Evolutionary conservation across 2,797 vertebrate species (phyloP).

Genomic region (Oceanodroma leucorhoa): DNA sequence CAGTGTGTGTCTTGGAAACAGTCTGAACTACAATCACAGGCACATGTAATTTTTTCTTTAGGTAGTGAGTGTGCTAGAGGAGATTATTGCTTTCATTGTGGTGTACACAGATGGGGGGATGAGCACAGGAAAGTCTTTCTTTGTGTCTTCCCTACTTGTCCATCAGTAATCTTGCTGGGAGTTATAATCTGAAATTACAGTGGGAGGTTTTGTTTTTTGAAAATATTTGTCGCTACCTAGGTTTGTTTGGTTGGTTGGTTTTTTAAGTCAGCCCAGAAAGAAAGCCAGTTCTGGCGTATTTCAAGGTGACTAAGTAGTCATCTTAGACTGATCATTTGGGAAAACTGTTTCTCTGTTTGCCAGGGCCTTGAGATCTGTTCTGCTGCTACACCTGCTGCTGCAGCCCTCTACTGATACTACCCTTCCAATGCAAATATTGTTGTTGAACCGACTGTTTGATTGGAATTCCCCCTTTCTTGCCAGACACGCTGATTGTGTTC

Average conservation of each 20-base stretch:
- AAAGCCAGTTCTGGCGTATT: background rate
- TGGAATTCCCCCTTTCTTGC: background rate
- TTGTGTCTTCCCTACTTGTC: background rate
- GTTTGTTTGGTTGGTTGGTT: too few species aligned
- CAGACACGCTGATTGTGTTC: background rate
- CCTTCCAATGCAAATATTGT: background rate
- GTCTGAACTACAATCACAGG: background rate
- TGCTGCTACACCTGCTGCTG: background rate
- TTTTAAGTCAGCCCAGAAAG: background rate
- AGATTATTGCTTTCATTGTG: background rate
- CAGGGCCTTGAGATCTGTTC: background rate
- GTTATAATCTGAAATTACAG: background rate
- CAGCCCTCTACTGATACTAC: too few species aligned
- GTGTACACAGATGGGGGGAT: background rate
- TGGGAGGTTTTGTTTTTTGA: background rate
- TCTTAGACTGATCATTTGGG: background rate
- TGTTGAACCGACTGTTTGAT: too few species aligned
- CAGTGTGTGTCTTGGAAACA: background rate
- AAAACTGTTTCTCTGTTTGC: background rate
- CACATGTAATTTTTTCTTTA: background rate
- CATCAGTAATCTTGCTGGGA: background rate
- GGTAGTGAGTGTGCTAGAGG: background rate
- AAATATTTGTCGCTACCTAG: background rate
- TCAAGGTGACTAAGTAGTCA: too few species aligned
- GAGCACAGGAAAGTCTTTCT: background rate